Base-by-base conservation (phyloP, 2,797 vertebrate genomes). In the Eidolon dupreanum region DNA sequence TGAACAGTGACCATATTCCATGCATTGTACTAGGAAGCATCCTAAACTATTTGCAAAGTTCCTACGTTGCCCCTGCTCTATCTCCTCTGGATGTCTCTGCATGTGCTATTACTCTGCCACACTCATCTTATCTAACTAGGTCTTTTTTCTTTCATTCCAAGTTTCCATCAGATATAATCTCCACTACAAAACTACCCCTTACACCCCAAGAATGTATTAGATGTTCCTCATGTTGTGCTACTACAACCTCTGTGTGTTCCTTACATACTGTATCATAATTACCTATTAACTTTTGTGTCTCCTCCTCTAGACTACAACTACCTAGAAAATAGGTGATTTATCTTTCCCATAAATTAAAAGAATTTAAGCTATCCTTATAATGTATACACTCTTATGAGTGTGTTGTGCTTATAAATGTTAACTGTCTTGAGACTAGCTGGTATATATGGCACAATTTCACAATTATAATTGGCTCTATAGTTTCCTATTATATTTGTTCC, bases 401-500 rank as follows among this genome's bases (percentile, higher is more conserved):
- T 84, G 28, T 49, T 71, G 10, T 78, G 24, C 43, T 93, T 93
- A 68, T 78, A 88, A 94, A 63, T 33, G 53, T 70, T 68, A 92
- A 81, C 46, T 94, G 2, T 73, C n/a, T 89, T 83, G 33, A 94
- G 57, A 91, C 8, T n/a, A 38, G 16, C 26, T 92, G 9, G 33
- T 59, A 74, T 59, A 53, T 46, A 74, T 24, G 43, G 46, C 33
- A 79, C 33, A 85, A 92, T 88, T 96, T 95, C 61, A 89, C 59
- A 79, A 81, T 86, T 66, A 73, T 75, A 93, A 82, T 90, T 92
- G 84, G 15, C 33, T 94, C 65, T 38, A 66, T n/a, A 92, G 57
- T 53, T 93, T 94, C 57, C 65, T 93, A 33, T 94, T 85, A 53
- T 88, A 92, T 93, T 90, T 74, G 96, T 79, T 87, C 43, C 43